Conservation (phyloP, 2,113 vertebrate species). For the Rana temporaria region DNA sequence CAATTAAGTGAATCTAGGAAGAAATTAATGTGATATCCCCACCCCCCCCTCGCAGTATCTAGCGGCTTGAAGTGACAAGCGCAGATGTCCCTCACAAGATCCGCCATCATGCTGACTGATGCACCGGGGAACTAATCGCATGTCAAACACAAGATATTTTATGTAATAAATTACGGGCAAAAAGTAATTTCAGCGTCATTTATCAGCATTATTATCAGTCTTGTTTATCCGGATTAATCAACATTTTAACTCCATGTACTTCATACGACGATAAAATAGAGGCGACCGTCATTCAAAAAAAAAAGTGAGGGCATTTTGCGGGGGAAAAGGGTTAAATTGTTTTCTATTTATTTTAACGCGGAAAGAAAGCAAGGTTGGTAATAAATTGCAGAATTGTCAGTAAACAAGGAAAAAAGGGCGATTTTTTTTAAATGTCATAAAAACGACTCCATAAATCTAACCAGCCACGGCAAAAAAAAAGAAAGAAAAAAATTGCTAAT, state of each 20-base stretch:
- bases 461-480: not conserved
- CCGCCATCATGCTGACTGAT: constrained; percentile 73
- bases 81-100: not conserved
- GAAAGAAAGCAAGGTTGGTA: not conserved
- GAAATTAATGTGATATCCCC: constrained; percentile 33
- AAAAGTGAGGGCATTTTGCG: not conserved
- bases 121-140: constrained; percentile 85
- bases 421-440: not conserved
- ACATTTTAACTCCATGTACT: constrained; percentile 74
- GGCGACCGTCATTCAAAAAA: not conserved
- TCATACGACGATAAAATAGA: constrained; percentile 48
- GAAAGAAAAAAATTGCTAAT: not conserved
- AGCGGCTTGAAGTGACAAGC: constrained; percentile 17
- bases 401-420: not conserved
- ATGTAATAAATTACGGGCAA: constrained; percentile 87
- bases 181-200: constrained; percentile 88
- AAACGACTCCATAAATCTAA: not conserved
- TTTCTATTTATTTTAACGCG: not conserved
- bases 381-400: not conserved
- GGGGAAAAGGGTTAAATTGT: not conserved
- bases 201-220: constrained; percentile 91
- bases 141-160: constrained; percentile 91
- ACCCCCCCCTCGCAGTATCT: not conserved
- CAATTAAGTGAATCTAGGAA: constrained; percentile 12
- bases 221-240: constrained; percentile 87